Conservation (phyloP, 2,888 invertebrate genomes). For the Nephrotoma appendiculata region DNA sequence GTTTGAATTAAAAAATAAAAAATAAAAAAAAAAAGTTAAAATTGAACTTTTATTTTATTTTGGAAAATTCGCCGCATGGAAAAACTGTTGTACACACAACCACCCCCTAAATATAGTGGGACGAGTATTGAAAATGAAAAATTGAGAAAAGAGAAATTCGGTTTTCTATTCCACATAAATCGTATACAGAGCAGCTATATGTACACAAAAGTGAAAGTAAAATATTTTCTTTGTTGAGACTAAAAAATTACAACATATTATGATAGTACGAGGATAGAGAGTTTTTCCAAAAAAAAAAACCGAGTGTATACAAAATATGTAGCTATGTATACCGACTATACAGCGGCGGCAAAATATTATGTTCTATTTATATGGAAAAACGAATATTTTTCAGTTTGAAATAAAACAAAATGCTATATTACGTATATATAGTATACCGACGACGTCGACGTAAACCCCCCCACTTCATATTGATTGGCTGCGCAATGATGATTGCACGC, state of each 20-base stretch:
- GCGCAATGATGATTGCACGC: conserved; percentile 7
- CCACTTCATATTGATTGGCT: conserved; percentile 6
- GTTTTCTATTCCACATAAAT: not conserved
- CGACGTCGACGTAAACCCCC: not conserved
- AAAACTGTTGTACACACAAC: not conserved
- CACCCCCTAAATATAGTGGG: not conserved
- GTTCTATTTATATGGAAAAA: not conserved
- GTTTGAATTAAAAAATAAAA: not conserved
- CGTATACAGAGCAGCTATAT: not conserved
- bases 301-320: not conserved
- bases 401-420: not conserved
- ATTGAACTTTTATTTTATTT: not conserved
- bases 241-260: not conserved
- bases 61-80: not conserved
- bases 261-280: not conserved
- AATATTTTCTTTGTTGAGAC: not conserved
- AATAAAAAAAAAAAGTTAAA: not conserved
- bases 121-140: not conserved
- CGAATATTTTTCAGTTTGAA: not conserved
- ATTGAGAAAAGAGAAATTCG: not conserved
- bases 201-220: not conserved
- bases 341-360: not conserved
- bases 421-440: not conserved
- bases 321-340: not conserved
- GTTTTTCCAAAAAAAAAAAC: not conserved